These are phyloP conservation scores for Diachasma alloeum DNA, from an alignment of 1,140 invertebrate genomes.

Conservation along the genomic window DNA sequence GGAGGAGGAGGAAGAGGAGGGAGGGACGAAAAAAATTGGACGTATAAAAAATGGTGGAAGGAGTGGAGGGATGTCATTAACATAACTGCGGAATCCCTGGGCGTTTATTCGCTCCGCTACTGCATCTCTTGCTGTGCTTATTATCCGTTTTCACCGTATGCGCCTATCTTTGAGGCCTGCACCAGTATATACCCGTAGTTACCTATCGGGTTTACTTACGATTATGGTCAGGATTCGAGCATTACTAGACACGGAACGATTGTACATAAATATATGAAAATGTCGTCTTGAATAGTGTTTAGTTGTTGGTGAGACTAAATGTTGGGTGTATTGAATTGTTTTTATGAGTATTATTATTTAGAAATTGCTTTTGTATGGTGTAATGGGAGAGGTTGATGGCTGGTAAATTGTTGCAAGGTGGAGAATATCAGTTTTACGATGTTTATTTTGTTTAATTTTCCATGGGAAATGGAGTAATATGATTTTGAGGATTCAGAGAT, in stretches of 20 bases:
- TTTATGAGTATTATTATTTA: background rate
- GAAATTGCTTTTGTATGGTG: background rate
- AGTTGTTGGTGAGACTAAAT: background rate
- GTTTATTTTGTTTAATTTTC: background rate
- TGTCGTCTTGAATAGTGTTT: constrained; percentile 1
- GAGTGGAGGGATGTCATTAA: constrained; percentile 22
- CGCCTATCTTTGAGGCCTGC: background rate
- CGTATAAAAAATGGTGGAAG: background rate
- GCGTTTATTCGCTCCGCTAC: constrained; percentile 15
- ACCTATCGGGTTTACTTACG: constrained; percentile 5
- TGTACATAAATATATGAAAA: constrained; percentile 1
- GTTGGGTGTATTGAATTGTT: background rate
- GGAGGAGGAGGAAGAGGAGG: background rate
- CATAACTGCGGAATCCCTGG: constrained; percentile 20
- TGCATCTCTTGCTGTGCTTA: constrained; percentile 7
- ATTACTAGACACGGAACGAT: constrained; percentile 4
- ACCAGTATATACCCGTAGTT: background rate
- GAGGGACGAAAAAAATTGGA: background rate
- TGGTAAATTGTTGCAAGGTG: constrained; percentile 2
- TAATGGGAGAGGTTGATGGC: background rate
- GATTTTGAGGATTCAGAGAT: background rate
- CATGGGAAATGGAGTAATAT: background rate
- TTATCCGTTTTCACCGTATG: constrained; percentile 8
- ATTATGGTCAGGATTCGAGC: background rate
- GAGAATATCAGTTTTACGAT: background rate